These are phyloP conservation scores for Oryzaephilus surinamensis DNA, from an alignment of 1,140 invertebrate genomes.

Conservation along the genomic window DNA sequence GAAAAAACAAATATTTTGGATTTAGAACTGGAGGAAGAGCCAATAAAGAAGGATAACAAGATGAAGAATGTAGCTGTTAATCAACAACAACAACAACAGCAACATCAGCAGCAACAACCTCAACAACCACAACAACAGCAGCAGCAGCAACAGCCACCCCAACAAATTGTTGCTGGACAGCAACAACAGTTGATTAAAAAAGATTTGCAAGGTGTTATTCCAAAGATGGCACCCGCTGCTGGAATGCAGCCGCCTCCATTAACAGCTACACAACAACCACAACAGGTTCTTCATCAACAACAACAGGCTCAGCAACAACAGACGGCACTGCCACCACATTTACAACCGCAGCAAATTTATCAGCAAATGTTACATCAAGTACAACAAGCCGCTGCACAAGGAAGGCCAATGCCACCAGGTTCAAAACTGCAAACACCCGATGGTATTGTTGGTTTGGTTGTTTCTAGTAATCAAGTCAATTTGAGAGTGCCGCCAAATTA, in stretches of 20 bases:
- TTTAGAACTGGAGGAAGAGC: conserved; percentile 63
- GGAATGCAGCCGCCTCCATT: conserved; percentile 15
- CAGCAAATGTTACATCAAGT: conserved; percentile 37
- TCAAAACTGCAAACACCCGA: conserved; percentile 49
- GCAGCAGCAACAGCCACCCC: conserved; percentile 8
- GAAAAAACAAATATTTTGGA: conserved; percentile 62
- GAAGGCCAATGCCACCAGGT: conserved; percentile 48
- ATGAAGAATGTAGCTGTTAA: conserved; percentile 19
- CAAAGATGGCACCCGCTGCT: not conserved
- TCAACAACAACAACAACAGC: conserved; percentile 6
- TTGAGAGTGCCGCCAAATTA: conserved; percentile 47
- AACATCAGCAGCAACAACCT: too few relatives aligned
- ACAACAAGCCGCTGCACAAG: conserved; percentile 48
- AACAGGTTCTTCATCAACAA: conserved; percentile 3
- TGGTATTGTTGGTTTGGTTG: conserved; percentile 53
- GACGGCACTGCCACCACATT: conserved; percentile 3
- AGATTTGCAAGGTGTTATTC: conserved; percentile 4
- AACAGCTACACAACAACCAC: conserved; percentile 16
- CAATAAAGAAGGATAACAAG: conserved; percentile 47
- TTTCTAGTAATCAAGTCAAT: conserved; percentile 50
- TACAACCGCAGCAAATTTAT: conserved; percentile 31
- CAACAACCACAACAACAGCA: conserved; percentile 5
- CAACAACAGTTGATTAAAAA: conserved; percentile 9
- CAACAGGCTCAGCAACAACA: conserved; percentile 11
- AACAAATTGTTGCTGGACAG: conserved; percentile 2